Evolutionary conservation across 2,113 vertebrate genomes (phyloP).

Genomic region (Pollachius pollachius): DNA sequence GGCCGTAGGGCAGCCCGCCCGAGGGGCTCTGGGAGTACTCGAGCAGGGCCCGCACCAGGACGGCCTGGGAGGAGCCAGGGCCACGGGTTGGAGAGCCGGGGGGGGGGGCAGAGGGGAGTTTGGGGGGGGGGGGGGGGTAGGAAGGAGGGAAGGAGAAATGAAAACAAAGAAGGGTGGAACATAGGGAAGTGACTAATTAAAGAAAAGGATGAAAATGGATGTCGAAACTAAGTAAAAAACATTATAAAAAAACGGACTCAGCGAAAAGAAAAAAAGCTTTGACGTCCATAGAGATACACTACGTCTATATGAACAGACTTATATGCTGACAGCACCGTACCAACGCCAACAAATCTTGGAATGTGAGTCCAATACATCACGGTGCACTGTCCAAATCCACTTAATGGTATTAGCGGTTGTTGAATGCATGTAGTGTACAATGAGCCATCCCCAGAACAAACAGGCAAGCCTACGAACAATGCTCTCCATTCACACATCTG

Average conservation of each 20-base stretch:
- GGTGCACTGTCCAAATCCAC: constrained; percentile 57
- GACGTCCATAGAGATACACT: too few species aligned
- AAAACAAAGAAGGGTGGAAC: too few species aligned
- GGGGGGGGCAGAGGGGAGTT: too few species aligned
- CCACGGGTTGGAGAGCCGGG: background rate
- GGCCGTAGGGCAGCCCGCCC: constrained; percentile 61
- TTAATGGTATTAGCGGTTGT: constrained; percentile 57
- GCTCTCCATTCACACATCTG: constrained; percentile 7
- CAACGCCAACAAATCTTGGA: constrained; percentile 6
- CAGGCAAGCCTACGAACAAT: constrained; percentile 31
- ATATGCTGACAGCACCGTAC: too few species aligned
- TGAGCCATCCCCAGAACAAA: constrained; percentile 31
- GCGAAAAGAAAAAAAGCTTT: too few species aligned
- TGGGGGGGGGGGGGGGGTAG: too few species aligned
- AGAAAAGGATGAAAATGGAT: too few species aligned
- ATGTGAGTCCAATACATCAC: constrained; percentile 45
- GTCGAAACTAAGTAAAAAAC: too few species aligned
- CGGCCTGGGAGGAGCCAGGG: constrained; percentile 54
- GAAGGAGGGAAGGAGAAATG: too few species aligned
- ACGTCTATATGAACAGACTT: too few species aligned
- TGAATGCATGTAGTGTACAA: constrained; percentile 20
- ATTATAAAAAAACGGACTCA: too few species aligned
- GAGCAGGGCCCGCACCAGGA: constrained; percentile 74
- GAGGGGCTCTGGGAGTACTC: constrained; percentile 73
- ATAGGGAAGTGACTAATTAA: too few species aligned